phyloP scores from a whole-genome alignment of 2,888 invertebrate species.

The Drosophila multiciliata region DNA sequence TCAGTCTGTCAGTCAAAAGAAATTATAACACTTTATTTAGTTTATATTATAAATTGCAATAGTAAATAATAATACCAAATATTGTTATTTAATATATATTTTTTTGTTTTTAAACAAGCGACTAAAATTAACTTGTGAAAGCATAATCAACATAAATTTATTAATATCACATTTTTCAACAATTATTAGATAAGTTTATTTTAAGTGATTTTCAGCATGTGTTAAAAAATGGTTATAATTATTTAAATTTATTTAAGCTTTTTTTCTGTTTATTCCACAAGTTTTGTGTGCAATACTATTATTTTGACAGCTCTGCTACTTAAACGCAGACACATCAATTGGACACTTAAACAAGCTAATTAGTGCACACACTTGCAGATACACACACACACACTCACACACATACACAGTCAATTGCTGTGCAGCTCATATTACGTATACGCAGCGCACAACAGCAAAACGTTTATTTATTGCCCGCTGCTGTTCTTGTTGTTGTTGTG shows the following conservation, averaged over 20 bases:
- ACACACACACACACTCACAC: constrained; percentile 5
- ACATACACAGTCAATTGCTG: not conserved
- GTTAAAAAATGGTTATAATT: not conserved
- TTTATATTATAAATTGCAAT: not conserved
- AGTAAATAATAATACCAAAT: not conserved
- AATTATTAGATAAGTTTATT: not conserved
- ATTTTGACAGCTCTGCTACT: not conserved
- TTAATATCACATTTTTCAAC: not conserved
- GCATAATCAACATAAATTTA: not conserved
- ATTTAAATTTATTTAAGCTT: not conserved
- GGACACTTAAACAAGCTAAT: constrained; percentile 58
- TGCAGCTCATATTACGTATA: constrained; percentile 55
- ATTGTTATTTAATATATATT: not conserved
- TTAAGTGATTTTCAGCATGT: not conserved
- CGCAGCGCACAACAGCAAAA: constrained; percentile 45
- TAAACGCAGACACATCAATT: constrained; percentile 4
- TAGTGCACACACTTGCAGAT: constrained; percentile 24
- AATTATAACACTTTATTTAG: not conserved
- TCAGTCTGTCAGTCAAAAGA: not conserved
- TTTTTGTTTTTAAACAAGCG: not conserved
- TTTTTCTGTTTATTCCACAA: constrained; percentile 11
- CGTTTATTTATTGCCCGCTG: constrained; percentile 18
- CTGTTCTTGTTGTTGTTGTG: constrained; percentile 16
- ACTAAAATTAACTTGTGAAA: not conserved
- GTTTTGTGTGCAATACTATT: not conserved